These are phyloP conservation scores for mouse (Mus musculus) DNA, from an alignment of 2,113 vertebrate genomes.

Conservation along the genomic window GRCm39 chr13:63806001-63806500, in stretches of 20 bases:
- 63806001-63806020: neutral
- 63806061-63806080: neutral
- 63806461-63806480: neutral
- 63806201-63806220: neutral
- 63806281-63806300: neutral
- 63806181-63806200: neutral
- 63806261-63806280: neutral
- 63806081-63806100: no score
- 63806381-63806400: neutral
- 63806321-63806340: neutral
- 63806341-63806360: neutral
- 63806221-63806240: neutral
- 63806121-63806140: neutral
- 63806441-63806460: neutral
- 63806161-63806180: no score
- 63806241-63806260: neutral
- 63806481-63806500: neutral
- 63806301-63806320: accelerated
- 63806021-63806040: neutral
- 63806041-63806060: neutral
- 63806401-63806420: neutral
- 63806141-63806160: neutral
- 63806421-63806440: neutral
- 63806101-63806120: neutral
- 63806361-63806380: neutral